Percentiles rank a stretch among this genome's conserved stretches.
These are phyloP conservation scores for Nycteola revayana DNA, from an alignment of 2,888 invertebrate genomes.

Conservation along the genomic window DNA sequence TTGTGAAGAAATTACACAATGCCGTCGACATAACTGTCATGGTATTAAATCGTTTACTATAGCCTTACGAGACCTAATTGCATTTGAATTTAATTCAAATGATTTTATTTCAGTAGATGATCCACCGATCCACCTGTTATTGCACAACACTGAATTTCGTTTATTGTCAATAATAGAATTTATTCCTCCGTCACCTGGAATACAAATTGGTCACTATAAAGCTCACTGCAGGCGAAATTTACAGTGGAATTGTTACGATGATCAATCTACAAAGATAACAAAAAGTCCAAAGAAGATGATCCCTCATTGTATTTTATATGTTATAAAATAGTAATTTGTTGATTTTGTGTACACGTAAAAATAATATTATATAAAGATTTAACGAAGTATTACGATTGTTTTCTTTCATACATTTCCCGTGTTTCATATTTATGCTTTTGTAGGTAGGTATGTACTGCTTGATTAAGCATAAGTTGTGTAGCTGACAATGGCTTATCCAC, in stretches of 20 bases:
- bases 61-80: constrained; percentile 15
- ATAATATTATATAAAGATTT: too few species aligned
- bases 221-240: constrained; percentile 19
- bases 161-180: constrained; percentile 20
- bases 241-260: constrained; percentile 18
- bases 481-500: too few species aligned
- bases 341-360: too few species aligned
- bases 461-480: too few species aligned
- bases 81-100: constrained; percentile 17
- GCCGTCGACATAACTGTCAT: constrained; percentile 11
- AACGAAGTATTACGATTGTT: too few species aligned
- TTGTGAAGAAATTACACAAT: constrained; percentile 10
- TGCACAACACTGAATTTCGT: constrained; percentile 8
- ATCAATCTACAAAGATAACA: constrained; percentile 9
- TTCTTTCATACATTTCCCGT: too few species aligned
- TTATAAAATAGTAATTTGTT: not conserved
- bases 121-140: constrained; percentile 11
- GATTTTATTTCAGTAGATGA: constrained; percentile 17
- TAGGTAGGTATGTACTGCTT: too few species aligned
- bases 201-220: constrained; percentile 15
- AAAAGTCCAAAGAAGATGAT: not conserved
- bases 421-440: too few species aligned
- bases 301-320: not conserved
- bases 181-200: constrained; percentile 7
- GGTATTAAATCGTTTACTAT: constrained; percentile 16